Evolutionary conservation across 2,113 vertebrate genomes (phyloP).

Genomic region (Petaurus breviceps): DNA sequence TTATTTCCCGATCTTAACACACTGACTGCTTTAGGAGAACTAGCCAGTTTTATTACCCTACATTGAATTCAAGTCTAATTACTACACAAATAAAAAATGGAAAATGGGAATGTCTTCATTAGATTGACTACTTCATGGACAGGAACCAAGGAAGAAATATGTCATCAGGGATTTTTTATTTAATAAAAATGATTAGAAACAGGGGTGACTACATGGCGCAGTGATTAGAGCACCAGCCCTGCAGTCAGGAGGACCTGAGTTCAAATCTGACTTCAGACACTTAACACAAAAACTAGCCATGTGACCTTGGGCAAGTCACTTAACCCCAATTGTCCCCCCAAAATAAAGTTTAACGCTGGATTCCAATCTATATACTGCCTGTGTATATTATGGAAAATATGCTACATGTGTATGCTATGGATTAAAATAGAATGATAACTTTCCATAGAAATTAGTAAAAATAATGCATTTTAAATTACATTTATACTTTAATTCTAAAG

Average conservation of each 20-base stretch:
- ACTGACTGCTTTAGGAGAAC: background rate
- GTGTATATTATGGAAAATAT: background rate
- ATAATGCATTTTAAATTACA: background rate
- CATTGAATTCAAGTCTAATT: background rate
- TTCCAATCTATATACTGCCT: background rate
- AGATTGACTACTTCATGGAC: background rate
- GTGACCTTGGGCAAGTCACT: too few species aligned
- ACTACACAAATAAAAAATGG: background rate
- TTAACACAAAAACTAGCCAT: too few species aligned
- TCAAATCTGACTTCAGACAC: too few species aligned
- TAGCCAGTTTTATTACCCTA: background rate
- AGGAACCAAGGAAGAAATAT: background rate
- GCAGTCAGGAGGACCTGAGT: too few species aligned
- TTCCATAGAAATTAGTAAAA: background rate
- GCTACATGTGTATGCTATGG: background rate
- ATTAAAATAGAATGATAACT: background rate
- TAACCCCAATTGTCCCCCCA: too few species aligned
- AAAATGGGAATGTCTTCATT: background rate
- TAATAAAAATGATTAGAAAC: background rate
- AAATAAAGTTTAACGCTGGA: background rate
- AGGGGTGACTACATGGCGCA: too few species aligned
- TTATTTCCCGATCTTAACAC: background rate
- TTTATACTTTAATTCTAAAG: background rate
- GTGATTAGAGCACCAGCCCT: too few species aligned
- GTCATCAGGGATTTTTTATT: background rate